These are phyloP conservation scores for Umimayanthus kanabou DNA, from an alignment of 92 coral and sea anemone genomes.

Conservation along the genomic window DNA sequence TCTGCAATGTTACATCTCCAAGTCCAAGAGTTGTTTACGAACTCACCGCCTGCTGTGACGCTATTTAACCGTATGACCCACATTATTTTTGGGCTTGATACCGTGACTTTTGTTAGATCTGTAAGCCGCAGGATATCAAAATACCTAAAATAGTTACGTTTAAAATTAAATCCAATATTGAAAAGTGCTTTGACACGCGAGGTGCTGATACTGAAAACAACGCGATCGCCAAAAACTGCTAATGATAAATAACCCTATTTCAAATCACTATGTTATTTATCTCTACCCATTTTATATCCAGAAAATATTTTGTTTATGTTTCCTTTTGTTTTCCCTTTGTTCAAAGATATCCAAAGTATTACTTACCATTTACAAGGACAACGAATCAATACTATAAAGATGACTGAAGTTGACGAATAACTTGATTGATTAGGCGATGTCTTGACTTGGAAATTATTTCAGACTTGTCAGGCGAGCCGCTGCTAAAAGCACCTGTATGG, in stretches of 20 bases:
- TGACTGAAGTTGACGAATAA: neutral
- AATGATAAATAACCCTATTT: neutral
- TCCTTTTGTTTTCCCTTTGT: neutral
- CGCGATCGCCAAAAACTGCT: no score
- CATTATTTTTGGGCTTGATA: neutral
- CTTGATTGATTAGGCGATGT: neutral
- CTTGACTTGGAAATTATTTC: neutral
- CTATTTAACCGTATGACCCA: neutral
- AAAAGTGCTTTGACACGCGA: neutral
- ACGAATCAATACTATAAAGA: no score
- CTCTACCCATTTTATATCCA: neutral
- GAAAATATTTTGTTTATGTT: neutral
- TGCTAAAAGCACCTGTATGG: neutral
- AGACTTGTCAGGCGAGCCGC: neutral
- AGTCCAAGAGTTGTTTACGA: neutral
- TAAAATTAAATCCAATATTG: neutral
- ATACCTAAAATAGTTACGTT: neutral
- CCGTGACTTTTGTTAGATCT: neutral
- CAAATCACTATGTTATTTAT: neutral
- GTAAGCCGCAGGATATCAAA: neutral
- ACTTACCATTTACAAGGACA: neutral
- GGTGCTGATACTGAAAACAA: neutral
- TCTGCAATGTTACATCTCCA: neutral
- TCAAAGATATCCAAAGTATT: no score
- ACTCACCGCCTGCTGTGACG: constrained; percentile 13